Percentiles rank a stretch among this genome's conserved stretches.
Evolutionary conservation across 1,140 invertebrate genomes (phyloP).

Genomic region (Asobara japonica): DNA sequence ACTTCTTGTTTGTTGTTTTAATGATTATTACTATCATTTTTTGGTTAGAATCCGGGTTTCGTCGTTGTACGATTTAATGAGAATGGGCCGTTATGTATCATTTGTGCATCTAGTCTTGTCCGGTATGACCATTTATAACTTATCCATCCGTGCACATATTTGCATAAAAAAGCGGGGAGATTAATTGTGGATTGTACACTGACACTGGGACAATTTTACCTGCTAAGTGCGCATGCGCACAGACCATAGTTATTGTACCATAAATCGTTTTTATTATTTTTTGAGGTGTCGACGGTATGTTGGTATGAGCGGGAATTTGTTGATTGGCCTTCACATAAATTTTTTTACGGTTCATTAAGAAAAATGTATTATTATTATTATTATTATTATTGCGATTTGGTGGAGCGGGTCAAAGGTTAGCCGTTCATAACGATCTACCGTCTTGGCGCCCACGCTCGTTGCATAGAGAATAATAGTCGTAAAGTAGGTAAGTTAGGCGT

Average conservation of each 20-base stretch:
- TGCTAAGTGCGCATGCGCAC: background rate
- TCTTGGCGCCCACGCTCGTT: conserved; percentile 18
- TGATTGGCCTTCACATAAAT: no score
- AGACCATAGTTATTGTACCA: conserved; percentile 7
- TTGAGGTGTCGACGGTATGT: background rate
- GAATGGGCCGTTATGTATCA: conserved; percentile 37
- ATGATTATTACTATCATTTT: conserved; percentile 5
- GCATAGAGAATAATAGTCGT: conserved; percentile 20
- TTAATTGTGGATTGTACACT: background rate
- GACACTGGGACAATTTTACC: conserved; percentile 20
- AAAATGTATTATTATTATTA: conserved; percentile 20
- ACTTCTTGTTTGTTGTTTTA: conserved; percentile 5
- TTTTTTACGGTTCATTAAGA: background rate
- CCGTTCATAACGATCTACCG: conserved; percentile 4
- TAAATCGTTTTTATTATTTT: background rate
- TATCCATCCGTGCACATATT: conserved; percentile 31
- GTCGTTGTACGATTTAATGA: conserved; percentile 8
- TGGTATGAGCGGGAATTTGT: background rate
- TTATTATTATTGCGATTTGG: conserved; percentile 13
- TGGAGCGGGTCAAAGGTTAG: conserved; percentile 2
- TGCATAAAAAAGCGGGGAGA: background rate
- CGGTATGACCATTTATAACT: conserved; percentile 49
- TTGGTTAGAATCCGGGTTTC: background rate
- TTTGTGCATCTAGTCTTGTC: conserved; percentile 59
- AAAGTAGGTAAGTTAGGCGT: conserved; percentile 11